phyloP scores from a whole-genome alignment of 2,113 vertebrate species.

The Puma concolor region DNA sequence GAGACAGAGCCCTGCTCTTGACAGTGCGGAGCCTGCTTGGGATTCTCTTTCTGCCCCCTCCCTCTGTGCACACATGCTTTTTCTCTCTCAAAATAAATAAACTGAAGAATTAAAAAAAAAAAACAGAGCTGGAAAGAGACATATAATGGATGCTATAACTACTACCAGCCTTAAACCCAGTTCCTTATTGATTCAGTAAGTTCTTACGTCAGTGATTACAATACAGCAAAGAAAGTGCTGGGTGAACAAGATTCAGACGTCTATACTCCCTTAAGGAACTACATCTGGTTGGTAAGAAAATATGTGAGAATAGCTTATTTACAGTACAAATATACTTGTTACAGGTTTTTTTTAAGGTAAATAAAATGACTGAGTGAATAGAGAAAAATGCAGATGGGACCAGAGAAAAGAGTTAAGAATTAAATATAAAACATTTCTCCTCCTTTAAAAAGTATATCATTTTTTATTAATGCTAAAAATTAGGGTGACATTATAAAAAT shows the following conservation, averaged over 20 bases:
- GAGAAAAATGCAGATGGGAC: not conserved
- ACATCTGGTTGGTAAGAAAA: not conserved
- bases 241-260: not conserved
- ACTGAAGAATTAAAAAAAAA: no score
- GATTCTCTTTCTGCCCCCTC: no score
- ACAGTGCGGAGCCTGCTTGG: no score
- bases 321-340: not conserved
- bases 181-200: not conserved
- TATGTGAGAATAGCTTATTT: not conserved
- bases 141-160: not conserved
- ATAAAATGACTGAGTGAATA: not conserved
- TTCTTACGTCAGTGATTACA: not conserved
- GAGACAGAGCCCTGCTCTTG: no score
- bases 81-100: no score
- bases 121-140: not conserved
- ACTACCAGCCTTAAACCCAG: not conserved
- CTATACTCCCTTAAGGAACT: not conserved
- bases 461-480: conserved; percentile 49
- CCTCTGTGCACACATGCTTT: no score
- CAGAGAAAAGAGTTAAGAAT: conserved; percentile 6
- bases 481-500: not conserved
- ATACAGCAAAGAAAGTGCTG: not conserved
- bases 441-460: conserved; percentile 33
- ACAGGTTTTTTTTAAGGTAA: not conserved
- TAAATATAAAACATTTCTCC: conserved; percentile 6